A percentile compares a stretch with the other conserved stretches of the same genome.
phyloP scores from a whole-genome alignment of 1,140 invertebrate genomes.

The Trichogramma pretiosum region DNA sequence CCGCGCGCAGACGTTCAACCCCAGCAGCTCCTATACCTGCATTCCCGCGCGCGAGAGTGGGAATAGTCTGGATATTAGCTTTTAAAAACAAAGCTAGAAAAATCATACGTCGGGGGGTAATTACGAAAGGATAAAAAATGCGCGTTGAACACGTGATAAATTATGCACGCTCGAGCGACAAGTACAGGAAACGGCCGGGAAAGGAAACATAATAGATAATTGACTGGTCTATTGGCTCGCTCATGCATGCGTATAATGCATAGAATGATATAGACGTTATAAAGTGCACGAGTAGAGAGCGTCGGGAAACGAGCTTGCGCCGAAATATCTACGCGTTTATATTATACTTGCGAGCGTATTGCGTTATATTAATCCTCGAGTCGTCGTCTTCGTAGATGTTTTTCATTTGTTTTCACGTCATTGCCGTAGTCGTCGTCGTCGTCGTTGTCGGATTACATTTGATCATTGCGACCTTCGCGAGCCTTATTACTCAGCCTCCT shows the following conservation, averaged over 20 bases:
- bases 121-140: too few relatives aligned
- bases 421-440: not conserved
- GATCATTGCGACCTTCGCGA: too few relatives aligned
- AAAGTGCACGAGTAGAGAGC: not conserved
- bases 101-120: too few relatives aligned
- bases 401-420: not conserved
- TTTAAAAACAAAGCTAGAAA: too few relatives aligned
- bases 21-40: too few relatives aligned
- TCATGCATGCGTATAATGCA: not conserved
- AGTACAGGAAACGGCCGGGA: not conserved
- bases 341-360: not conserved
- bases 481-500: too few relatives aligned
- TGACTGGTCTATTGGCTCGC: conserved; percentile 5
- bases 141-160: too few relatives aligned
- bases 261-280: not conserved
- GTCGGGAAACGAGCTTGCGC: not conserved
- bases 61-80: too few relatives aligned
- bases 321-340: not conserved
- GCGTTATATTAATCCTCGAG: not conserved
- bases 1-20: too few relatives aligned
- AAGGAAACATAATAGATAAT: conserved; percentile 10
- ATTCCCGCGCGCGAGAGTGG: too few relatives aligned
- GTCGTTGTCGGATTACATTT: too few relatives aligned
- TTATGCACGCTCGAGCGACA: too few relatives aligned
- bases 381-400: not conserved